Evolutionary conservation across 1,140 invertebrate genomes (phyloP).

Genomic region (Lanistes nyassanus): DNA sequence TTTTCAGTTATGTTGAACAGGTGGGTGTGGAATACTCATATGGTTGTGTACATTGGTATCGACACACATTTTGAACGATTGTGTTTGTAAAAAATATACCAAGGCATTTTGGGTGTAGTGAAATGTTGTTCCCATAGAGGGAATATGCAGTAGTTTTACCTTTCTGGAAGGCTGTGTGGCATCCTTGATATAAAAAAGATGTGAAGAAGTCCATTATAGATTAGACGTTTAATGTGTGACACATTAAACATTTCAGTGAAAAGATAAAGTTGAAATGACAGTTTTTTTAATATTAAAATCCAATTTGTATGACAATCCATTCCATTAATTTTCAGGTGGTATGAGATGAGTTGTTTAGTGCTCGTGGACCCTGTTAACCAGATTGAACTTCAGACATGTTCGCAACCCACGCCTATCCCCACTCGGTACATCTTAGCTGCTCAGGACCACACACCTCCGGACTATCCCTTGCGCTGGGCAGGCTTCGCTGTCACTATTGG

Average conservation of each 20-base stretch:
- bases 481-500: slow-evolving; percentile 78
- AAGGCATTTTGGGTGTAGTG: neutral
- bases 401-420: slow-evolving; percentile 82
- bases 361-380: slow-evolving; percentile 78
- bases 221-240: no score
- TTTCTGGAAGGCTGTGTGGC: no score
- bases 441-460: slow-evolving; percentile 73
- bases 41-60: neutral
- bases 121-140: no score
- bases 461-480: slow-evolving; percentile 75
- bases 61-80: neutral
- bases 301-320: no score
- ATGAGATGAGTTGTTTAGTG: slow-evolving; percentile 79
- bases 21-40: neutral
- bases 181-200: no score
- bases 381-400: slow-evolving; percentile 79
- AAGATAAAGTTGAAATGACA: no score
- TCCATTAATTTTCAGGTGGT: slow-evolving; percentile 74
- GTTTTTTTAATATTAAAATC: no score
- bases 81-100: neutral
- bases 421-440: slow-evolving; percentile 75
- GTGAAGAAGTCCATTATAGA: no score
- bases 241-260: no score
- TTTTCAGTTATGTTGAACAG: neutral
- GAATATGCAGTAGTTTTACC: no score